Conservation (phyloP, 2,113 vertebrate genomes). For the Porphyrio hochstetteri region DNA sequence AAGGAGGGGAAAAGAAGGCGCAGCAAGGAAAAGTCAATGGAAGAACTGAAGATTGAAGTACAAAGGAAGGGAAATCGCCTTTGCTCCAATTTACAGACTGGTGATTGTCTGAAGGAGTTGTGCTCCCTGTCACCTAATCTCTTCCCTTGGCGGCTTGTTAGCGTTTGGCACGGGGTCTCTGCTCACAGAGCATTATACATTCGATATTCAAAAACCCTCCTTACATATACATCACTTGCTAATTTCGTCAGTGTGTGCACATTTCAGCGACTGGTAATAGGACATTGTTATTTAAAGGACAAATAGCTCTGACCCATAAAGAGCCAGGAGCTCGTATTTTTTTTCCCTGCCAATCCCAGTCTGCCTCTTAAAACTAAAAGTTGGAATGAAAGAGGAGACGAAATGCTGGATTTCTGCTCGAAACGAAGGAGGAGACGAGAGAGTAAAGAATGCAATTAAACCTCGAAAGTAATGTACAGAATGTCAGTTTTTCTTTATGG, state of each 20-base stretch:
- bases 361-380: conserved; percentile 40
- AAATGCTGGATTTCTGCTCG: background rate
- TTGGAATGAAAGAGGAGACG: background rate
- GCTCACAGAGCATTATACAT: conserved; percentile 82
- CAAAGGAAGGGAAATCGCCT: conserved; percentile 66
- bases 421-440: conserved; percentile 8
- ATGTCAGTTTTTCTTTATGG: conserved; percentile 5
- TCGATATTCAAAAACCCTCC: conserved; percentile 86
- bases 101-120: conserved; percentile 78
- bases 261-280: conserved; percentile 74
- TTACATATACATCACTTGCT: conserved; percentile 89
- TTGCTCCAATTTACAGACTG: conserved; percentile 75
- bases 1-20: background rate
- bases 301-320: conserved; percentile 79
- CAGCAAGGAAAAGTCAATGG: background rate
- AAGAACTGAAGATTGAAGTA: conserved; percentile 34
- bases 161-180: conserved; percentile 82
- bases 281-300: conserved; percentile 72
- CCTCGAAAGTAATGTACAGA: conserved; percentile 6
- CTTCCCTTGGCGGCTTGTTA: conserved; percentile 98
- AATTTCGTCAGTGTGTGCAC: conserved; percentile 85
- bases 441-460: conserved; percentile 29
- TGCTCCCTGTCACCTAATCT: conserved; percentile 83
- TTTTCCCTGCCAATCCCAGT: background rate
- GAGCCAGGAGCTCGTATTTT: background rate